Conservation (phyloP, 2,113 vertebrate species). For the Merops nubicus region DNA sequence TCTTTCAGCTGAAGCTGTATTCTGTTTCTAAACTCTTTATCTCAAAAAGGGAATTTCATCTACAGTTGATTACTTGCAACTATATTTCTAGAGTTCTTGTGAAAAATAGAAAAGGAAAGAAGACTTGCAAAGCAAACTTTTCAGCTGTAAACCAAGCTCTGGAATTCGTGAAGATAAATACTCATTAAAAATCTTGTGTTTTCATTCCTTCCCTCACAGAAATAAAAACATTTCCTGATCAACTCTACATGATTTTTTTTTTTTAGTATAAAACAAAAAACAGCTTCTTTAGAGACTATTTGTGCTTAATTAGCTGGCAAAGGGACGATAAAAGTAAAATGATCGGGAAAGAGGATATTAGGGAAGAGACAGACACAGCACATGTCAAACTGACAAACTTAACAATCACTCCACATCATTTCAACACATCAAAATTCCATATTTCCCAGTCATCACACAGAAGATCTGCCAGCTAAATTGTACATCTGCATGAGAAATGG, state of each 20-base stretch:
- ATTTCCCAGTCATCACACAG: background rate
- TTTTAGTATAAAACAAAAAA: background rate
- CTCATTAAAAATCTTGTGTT: background rate
- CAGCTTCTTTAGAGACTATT: background rate
- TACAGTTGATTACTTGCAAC: background rate
- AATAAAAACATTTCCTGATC: background rate
- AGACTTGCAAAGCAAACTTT: background rate
- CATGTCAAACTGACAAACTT: accelerated
- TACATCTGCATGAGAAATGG: background rate
- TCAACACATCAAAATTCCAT: background rate
- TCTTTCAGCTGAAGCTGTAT: no score
- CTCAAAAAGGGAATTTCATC: background rate
- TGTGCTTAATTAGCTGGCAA: background rate
- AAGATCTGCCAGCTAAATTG: background rate
- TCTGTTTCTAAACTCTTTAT: no score
- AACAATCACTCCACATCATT: background rate
- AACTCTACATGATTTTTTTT: background rate
- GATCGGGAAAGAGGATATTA: background rate
- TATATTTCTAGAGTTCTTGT: background rate
- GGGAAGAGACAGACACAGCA: background rate
- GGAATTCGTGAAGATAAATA: background rate
- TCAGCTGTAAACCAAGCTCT: background rate
- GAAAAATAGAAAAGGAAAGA: background rate
- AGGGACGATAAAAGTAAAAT: background rate
- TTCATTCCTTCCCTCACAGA: background rate